Percentiles rank a stretch among this genome's conserved stretches.
phyloP scores from a whole-genome alignment of 2,888 invertebrate species.

The Laothoe populi region DNA sequence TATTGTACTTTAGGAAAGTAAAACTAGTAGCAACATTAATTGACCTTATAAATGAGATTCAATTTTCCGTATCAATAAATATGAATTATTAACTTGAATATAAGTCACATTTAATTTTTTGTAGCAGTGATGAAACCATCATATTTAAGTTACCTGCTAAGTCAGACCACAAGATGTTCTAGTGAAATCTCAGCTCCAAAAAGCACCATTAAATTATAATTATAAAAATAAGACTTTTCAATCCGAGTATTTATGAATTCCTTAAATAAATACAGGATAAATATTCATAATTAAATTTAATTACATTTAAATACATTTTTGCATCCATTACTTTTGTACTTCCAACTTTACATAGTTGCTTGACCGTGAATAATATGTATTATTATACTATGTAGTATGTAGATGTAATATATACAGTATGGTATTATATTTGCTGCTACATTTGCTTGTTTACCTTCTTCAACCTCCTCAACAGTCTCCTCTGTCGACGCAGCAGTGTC shows the following conservation, averaged over 20 bases:
- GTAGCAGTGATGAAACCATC: background rate
- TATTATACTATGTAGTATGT: too few relatives aligned
- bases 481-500: slow-evolving; percentile 74
- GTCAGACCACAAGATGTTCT: too few relatives aligned
- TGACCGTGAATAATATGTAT: too few relatives aligned
- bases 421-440: background rate
- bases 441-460: slow-evolving; percentile 68
- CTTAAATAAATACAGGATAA: background rate
- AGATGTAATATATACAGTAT: too few relatives aligned
- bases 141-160: background rate
- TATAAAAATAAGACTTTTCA: background rate
- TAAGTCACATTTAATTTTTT: background rate
- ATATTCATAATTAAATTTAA: background rate
- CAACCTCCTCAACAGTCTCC: slow-evolving; percentile 71
- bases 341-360: too few relatives aligned
- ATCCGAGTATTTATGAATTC: background rate
- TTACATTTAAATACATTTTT: background rate
- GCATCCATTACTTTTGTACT: too few relatives aligned
- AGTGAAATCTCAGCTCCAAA: too few relatives aligned
- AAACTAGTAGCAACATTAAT: background rate
- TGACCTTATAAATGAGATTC: background rate
- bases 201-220: too few relatives aligned
- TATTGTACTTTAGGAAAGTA: background rate
- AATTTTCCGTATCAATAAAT: background rate
- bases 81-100: background rate